A percentile compares a stretch with the other conserved stretches of the same genome.
Conservation (phyloP, 1,140 invertebrate genomes). For the Lamellibrachia luymesi region DNA sequence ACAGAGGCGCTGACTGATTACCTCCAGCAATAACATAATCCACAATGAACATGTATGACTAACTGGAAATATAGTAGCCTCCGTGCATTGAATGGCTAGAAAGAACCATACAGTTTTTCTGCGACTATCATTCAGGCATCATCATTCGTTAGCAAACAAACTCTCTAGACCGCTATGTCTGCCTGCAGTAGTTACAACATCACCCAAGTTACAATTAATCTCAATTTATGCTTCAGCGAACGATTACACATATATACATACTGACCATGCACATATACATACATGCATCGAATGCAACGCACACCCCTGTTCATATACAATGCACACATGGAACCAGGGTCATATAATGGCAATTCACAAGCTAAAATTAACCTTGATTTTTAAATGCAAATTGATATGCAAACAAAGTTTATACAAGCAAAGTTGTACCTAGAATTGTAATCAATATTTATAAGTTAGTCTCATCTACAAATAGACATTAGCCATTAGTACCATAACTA, state of each 20-base stretch:
- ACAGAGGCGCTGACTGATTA: neutral
- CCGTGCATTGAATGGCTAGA: neutral
- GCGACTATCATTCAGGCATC: neutral
- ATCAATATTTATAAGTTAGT: neutral
- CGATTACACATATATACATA: neutral
- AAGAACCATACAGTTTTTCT: neutral
- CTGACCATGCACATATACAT: neutral
- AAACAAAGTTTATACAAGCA: neutral
- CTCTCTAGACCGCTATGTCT: neutral
- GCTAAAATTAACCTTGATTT: neutral
- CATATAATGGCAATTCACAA: neutral
- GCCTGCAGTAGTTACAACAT: neutral
- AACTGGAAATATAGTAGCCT: neutral
- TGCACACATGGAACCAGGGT: neutral
- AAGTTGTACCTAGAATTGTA: neutral
- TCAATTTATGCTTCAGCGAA: neutral
- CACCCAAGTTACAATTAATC: neutral
- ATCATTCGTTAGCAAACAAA: neutral
- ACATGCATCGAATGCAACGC: neutral
- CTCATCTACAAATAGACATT: neutral
- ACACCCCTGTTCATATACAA: neutral
- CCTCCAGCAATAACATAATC: neutral
- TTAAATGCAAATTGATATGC: constrained; percentile 5
- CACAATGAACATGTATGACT: neutral
- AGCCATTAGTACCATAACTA: neutral